Percentiles rank a stretch among this genome's conserved stretches.
Evolutionary conservation across 2,797 vertebrate species (phyloP).

Genomic region (Macropus fuliginosus): DNA sequence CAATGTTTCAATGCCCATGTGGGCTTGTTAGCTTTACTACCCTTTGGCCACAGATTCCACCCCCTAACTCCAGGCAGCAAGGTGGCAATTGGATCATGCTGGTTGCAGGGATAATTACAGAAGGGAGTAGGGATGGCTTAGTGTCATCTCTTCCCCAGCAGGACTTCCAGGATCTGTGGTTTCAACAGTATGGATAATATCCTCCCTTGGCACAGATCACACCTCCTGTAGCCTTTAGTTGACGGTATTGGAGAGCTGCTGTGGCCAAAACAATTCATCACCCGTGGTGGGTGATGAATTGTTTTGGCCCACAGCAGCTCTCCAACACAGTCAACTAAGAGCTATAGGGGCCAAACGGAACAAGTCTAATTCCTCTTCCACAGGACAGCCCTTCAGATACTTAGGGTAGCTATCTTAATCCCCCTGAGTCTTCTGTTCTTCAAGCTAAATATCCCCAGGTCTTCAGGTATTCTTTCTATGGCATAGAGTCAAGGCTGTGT

Average conservation of each 20-base stretch:
- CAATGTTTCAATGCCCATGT: slow-evolving; percentile 53
- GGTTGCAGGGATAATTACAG: slow-evolving; percentile 2
- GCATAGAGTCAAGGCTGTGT: background rate
- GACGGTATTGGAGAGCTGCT: background rate
- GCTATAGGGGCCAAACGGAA: background rate
- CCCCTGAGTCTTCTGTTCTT: background rate
- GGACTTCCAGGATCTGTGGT: background rate
- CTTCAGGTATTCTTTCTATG: background rate
- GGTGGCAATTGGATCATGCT: slow-evolving; percentile 10
- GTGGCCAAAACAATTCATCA: background rate
- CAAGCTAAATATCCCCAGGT: background rate
- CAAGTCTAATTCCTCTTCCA: background rate
- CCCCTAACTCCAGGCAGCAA: background rate
- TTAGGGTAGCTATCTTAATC: background rate
- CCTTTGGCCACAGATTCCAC: background rate
- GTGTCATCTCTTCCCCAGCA: slow-evolving; percentile 37
- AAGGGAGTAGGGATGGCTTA: slow-evolving; percentile 1
- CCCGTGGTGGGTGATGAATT: background rate
- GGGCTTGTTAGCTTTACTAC: slow-evolving; percentile 15
- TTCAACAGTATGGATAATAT: background rate
- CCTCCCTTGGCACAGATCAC: background rate
- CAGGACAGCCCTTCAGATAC: background rate
- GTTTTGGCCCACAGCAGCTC: background rate
- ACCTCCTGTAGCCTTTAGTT: background rate
- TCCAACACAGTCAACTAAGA: background rate